These are phyloP conservation scores for Quadroppia sp. DNA, from an alignment of 2,888 invertebrate genomes.

Conservation along the genomic window DNA sequence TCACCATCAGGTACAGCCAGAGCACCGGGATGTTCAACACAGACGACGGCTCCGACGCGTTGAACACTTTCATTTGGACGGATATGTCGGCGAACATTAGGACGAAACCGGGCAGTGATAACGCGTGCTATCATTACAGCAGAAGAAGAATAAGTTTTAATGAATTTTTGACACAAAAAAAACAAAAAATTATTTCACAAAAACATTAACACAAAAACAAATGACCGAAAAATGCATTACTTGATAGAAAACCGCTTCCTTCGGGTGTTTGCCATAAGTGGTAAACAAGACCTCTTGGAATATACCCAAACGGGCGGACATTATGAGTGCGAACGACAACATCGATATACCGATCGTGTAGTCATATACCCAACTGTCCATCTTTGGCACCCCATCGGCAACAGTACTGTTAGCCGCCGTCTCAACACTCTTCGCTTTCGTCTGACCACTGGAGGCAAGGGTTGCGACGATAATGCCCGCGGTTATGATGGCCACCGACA, in stretches of 20 bases:
- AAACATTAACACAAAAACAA: not conserved
- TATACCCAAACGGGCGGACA: conserved; percentile 92
- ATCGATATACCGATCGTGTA: conserved; percentile 64
- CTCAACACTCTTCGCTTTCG: not conserved
- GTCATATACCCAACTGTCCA: conserved; percentile 12
- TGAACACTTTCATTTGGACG: conserved; percentile 52
- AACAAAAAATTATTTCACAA: not conserved
- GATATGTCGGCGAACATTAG: conserved; percentile 54
- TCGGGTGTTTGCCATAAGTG: conserved; percentile 50
- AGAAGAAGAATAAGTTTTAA: not conserved
- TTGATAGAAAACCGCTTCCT: conserved; percentile 78
- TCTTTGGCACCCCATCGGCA: too few relatives aligned
- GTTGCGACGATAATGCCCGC: conserved; percentile 69
- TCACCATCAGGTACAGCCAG: conserved; percentile 71
- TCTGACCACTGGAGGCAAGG: not conserved
- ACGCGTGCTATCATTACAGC: conserved; percentile 55
- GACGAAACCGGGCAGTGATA: conserved; percentile 56
- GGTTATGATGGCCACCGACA: conserved; percentile 88
- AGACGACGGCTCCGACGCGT: conserved; percentile 49
- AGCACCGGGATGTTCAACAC: conserved; percentile 60
- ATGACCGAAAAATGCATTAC: conserved; percentile 52
- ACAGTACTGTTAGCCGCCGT: too few relatives aligned
- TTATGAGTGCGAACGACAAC: conserved; percentile 77
- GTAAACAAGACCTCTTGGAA: conserved; percentile 83
- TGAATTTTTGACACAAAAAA: not conserved